phyloP scores from a whole-genome alignment of 2,888 invertebrate genomes.

The Campaea margaritaria region DNA sequence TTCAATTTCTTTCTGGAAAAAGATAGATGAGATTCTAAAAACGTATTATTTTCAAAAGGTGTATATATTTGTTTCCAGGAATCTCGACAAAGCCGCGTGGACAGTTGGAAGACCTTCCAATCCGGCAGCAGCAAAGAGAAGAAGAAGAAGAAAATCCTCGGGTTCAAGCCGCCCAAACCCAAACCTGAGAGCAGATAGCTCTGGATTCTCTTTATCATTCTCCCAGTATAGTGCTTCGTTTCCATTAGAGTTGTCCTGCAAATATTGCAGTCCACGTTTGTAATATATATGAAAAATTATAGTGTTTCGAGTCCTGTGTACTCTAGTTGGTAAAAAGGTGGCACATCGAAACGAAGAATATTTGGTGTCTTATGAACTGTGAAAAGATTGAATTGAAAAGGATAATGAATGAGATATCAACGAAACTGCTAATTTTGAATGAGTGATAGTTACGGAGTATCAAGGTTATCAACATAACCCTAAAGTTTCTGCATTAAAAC shows the following conservation, averaged over 20 bases:
- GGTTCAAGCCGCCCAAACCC: slow-evolving; percentile 96
- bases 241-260: slow-evolving; percentile 43
- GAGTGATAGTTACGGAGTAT: no score
- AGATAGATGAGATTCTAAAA: no score
- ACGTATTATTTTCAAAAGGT: no score
- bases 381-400: no score
- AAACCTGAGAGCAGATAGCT: slow-evolving; percentile 96
- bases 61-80: slow-evolving; percentile 87
- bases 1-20: no score
- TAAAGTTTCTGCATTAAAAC: no score
- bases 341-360: neutral
- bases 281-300: slow-evolving; percentile 31
- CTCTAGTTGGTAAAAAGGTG: neutral
- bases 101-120: slow-evolving; percentile 97
- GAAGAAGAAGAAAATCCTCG: slow-evolving; percentile 90
- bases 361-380: no score
- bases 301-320: slow-evolving; percentile 1
- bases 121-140: slow-evolving; percentile 90
- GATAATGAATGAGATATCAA: no score
- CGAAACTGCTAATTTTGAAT: no score
- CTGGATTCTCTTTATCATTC: slow-evolving; percentile 17
- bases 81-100: slow-evolving; percentile 95
- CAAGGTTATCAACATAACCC: no score
- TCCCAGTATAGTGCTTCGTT: slow-evolving; percentile 39
- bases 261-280: slow-evolving; percentile 34